Evolutionary conservation across 2,113 vertebrate genomes (phyloP).

Genomic region (Kobus ellipsiprymnus): DNA sequence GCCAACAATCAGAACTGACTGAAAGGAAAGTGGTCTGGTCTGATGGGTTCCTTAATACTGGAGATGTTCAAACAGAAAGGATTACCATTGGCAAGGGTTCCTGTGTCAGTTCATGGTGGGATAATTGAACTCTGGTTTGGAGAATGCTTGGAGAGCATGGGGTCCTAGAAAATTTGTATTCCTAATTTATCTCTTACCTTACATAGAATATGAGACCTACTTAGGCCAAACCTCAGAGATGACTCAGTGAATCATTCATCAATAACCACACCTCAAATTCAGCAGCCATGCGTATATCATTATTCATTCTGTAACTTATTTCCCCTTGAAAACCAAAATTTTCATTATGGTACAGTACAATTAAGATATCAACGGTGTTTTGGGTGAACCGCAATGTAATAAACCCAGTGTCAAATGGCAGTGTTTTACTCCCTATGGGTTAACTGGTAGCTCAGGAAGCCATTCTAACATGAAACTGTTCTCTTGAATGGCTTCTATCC

Average conservation of each 20-base stretch:
- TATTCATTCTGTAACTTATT: neutral
- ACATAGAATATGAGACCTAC: neutral
- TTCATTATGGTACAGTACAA: neutral
- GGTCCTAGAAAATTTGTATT: neutral
- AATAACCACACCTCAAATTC: conserved; percentile 2
- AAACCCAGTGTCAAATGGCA: neutral
- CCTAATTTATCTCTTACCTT: neutral
- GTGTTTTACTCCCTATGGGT: neutral
- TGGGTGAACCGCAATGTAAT: neutral
- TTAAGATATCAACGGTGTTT: neutral
- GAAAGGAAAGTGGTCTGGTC: neutral
- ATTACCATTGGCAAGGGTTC: neutral
- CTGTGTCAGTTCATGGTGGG: neutral
- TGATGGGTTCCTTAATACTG: neutral
- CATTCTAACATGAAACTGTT: neutral
- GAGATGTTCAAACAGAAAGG: neutral
- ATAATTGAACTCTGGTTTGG: neutral
- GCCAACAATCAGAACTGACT: neutral
- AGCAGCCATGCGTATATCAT: neutral
- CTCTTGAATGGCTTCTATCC: neutral
- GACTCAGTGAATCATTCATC: neutral
- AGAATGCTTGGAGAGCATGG: neutral
- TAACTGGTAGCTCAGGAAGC: neutral
- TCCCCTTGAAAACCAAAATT: neutral
- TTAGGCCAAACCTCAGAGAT: neutral